These are phyloP conservation scores for Turdus rufiventris DNA, from an alignment of 2,113 vertebrate genomes.

Conservation along the genomic window DNA sequence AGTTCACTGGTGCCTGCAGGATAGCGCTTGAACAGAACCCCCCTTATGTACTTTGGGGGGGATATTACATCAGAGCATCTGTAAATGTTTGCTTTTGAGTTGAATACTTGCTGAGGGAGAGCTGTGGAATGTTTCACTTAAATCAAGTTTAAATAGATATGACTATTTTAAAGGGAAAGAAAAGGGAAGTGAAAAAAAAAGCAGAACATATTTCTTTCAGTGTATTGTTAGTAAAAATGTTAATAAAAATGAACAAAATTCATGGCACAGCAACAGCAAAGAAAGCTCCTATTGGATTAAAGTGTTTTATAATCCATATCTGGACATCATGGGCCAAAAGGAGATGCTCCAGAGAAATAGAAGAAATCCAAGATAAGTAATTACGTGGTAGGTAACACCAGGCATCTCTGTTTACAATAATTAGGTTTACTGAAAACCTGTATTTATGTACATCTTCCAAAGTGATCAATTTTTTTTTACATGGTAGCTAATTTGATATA, in stretches of 20 bases:
- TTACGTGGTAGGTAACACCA: neutral
- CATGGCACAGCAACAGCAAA: neutral
- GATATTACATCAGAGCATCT: conserved; percentile 21
- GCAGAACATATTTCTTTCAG: neutral
- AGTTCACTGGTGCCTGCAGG: neutral
- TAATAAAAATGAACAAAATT: neutral
- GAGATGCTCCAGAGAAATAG: neutral
- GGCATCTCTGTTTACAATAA: neutral
- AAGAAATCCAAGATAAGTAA: neutral
- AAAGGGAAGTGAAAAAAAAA: neutral
- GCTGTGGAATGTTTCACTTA: neutral
- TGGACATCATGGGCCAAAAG: neutral
- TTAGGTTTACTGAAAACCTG: neutral
- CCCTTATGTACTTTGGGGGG: neutral
- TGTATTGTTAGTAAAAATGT: neutral
- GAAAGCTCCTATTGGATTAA: neutral
- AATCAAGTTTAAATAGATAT: conserved; percentile 26
- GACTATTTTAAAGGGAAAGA: neutral
- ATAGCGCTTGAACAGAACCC: neutral
- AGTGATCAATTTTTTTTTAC: neutral
- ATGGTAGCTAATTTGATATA: neutral
- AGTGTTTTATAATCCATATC: neutral
- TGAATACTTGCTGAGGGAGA: neutral
- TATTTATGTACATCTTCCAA: neutral
- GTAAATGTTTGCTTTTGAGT: conserved; percentile 50